Evolutionary conservation across 1,140 invertebrate genomes (phyloP), one percentile per base, ranked within the genome.

Genomic region (Trachymyrmex septentrionalis): DNA sequence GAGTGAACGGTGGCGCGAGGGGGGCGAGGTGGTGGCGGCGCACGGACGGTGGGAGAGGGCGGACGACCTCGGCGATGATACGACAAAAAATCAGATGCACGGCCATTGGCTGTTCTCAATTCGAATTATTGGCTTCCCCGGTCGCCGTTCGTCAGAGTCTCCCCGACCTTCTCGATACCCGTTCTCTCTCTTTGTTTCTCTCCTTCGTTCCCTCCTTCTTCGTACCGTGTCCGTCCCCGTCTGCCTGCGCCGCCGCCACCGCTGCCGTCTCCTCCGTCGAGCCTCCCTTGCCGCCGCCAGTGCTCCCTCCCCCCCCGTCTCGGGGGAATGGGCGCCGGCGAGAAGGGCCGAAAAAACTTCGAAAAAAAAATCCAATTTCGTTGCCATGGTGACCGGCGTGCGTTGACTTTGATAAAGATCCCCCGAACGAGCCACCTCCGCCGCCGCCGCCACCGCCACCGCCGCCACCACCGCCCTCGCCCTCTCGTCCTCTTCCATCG

Each of bases 81-180:
- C 92, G 93, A 95, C 93, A 95, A 95, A 95, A 95, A 95, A 95
- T 95, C 94, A 95, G 94, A 95, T 95, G 94, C 94, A 93, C 94
- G 94, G 94, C 94, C 94, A 95, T 95, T 95, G 94, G 94, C 94
- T 95, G 94, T 94, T 95, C 94, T 94, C 94, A 95, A 95, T 95
- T 95, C 94, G 94, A 95, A 95, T 95, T 95, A 95, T 95, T 95
- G 94, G 94, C 94, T 95, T 95, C 93, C 94, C 94, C 93, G 91
- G 93, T 93, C 93, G 94, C 92, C 93, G 94, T 95, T 94, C 94
- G 94, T 95, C 94, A 95, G 94, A 93, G 87, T 87, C 92, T 90
- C 92, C 90, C 92, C 91, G 90, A 90, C 89, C 89, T 88, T 85
- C 91, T 89, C 89, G 76, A 87, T 86, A 87, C 90, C 87, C 86